Evolutionary conservation across 2,888 invertebrate species (phyloP).

Genomic region (Orthonevra nobilis): DNA sequence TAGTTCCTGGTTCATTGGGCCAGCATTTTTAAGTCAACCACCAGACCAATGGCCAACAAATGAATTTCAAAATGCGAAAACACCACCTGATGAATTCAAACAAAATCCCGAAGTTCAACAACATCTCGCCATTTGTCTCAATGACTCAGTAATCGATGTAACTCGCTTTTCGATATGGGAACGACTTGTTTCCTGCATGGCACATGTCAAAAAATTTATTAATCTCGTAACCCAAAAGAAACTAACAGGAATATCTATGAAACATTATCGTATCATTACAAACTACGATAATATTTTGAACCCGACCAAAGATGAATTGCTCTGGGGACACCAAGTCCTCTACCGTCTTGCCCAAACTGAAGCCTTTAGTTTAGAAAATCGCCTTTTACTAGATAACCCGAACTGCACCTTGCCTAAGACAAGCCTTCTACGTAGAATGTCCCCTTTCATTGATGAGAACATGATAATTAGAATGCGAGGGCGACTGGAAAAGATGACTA

Average conservation of each 20-base stretch:
- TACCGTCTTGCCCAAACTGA: conserved; percentile 33
- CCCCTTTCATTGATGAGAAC: conserved; percentile 53
- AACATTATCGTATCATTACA: background rate
- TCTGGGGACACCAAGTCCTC: conserved; percentile 12
- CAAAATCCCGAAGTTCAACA: background rate
- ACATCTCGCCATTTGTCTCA: background rate
- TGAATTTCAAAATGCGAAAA: background rate
- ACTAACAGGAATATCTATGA: conserved; percentile 10
- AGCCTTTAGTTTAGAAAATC: conserved; percentile 16
- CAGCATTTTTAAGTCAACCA: conserved; percentile 38
- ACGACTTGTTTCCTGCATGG: conserved; percentile 13
- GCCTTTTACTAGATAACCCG: conserved; percentile 21
- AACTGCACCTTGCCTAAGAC: conserved; percentile 5
- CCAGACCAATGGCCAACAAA: conserved; percentile 21
- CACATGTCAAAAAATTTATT: conserved; percentile 12
- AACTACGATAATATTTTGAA: background rate
- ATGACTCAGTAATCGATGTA: background rate
- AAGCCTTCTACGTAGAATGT: conserved; percentile 33
- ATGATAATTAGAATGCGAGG: conserved; percentile 49
- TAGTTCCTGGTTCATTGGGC: conserved; percentile 54
- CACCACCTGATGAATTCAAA: background rate
- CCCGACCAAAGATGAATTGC: conserved; percentile 13
- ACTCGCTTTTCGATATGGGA: conserved; percentile 23
- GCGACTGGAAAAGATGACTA: conserved; percentile 48
- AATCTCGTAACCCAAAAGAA: background rate